Evolutionary conservation across 2,888 invertebrate genomes (phyloP), one percentile per base, ranked within the genome.

Genomic region (Lottia gigantea): DNA sequence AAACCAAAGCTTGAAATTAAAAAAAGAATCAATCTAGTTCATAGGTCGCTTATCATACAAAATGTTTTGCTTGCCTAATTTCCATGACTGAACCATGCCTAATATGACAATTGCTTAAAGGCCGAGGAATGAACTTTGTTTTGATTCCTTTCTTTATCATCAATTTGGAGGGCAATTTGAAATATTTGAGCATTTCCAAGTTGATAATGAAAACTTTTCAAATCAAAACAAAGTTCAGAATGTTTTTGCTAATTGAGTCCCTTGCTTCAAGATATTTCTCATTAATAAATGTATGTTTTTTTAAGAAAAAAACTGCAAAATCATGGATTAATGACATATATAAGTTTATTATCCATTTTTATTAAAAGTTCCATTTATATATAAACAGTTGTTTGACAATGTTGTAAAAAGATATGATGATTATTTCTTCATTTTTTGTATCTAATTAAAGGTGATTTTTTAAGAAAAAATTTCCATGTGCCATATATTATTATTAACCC

Each of bases 51-150:
- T 55, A 8, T 55, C 19, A 40, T 40, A 55, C 55, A 19, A 55
- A 55, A 55, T 19, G 40, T 40, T 55, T 55, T 55, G 55, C 55
- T 55, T 55, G 55, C 55, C 55, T 55, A 23, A 23, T 55, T 55
- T 55, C 55, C 55, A 55, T 55, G 55, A 55, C 55, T 55, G 55
- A 55, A 55, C 23, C 55, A 55, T 55, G 55, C 55, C 55, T 55
- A 23, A 23, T 55, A 55, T 23, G 23, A 23, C 11, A 55, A 23
- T 23, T 55, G 55, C 55, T 55, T 55, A 55, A 23, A 23, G 55
- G 40, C 40, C 40, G 15, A 55, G 19, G 55, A 11, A 19, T 55
- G 55, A 23, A 55, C 12, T 55, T 55, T 55, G 55, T 55, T 55
- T 55, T 40, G 40, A 40, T 40, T 40, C 40, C 1, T 8, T 8